phyloP scores from a whole-genome alignment of 2,113 vertebrate genomes.

The Ovis aries region ARS-UI_Ramb_v3.0 NC_056055.1:170429001-170429500 shows the following conservation, averaged over 20 bases:
- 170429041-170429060: background rate
- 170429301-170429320: background rate
- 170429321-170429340: background rate
- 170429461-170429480: background rate
- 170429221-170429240: background rate
- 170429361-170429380: background rate
- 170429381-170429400: fast-evolving
- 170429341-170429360: background rate
- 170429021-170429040: background rate
- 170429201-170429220: background rate
- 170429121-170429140: background rate
- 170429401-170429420: too few relatives aligned
- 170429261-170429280: background rate
- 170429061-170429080: background rate
- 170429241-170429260: background rate
- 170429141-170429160: background rate
- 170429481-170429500: background rate
- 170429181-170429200: background rate
- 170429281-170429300: background rate
- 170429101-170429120: background rate
- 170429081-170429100: background rate
- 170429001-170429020: background rate
- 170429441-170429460: fast-evolving
- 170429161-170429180: background rate
- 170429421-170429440: fast-evolving